phyloP scores from a whole-genome alignment of 2,888 invertebrate genomes.

The Hydriomena furcata region DNA sequence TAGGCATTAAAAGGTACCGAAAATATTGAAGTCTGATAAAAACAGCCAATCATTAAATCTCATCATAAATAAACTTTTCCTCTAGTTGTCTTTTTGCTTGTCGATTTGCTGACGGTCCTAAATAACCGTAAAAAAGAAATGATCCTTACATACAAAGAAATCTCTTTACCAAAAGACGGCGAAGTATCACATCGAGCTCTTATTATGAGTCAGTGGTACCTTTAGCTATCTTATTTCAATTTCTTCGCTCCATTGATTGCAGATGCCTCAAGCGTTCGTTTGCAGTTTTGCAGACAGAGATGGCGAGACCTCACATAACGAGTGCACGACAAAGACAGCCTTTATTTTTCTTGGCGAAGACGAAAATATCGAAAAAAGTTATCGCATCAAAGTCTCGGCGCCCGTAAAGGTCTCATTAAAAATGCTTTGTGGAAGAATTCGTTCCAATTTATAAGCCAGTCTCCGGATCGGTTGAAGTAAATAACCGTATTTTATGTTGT shows the following conservation, averaged over 20 bases:
- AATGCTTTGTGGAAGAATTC: slow-evolving; percentile 77
- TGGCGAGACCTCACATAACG: slow-evolving; percentile 36
- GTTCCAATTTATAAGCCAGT: slow-evolving; percentile 75
- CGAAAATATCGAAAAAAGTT: slow-evolving; percentile 80
- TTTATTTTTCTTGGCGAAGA: slow-evolving; percentile 66
- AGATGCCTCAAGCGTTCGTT: slow-evolving; percentile 75
- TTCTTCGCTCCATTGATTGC: slow-evolving; percentile 82
- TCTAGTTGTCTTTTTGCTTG: slow-evolving; percentile 23
- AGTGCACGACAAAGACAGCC: slow-evolving; percentile 53
- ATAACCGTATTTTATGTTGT: slow-evolving; percentile 68
- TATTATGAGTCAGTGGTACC: slow-evolving; percentile 69
- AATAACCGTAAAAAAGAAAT: slow-evolving; percentile 42
- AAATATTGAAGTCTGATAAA: not conserved
- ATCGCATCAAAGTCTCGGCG: slow-evolving; percentile 76
- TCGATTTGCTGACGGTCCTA: slow-evolving; percentile 32
- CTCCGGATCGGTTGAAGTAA: slow-evolving; percentile 69
- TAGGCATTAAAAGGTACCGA: too few relatives aligned
- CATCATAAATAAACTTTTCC: slow-evolving; percentile 19
- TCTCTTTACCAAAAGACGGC: slow-evolving; percentile 46
- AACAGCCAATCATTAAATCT: slow-evolving; percentile 16
- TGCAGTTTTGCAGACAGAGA: slow-evolving; percentile 64
- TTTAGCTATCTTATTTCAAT: slow-evolving; percentile 80
- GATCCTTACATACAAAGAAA: slow-evolving; percentile 57
- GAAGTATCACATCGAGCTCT: slow-evolving; percentile 47
- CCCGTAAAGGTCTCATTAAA: slow-evolving; percentile 80